Percentiles rank a stretch among this genome's conserved stretches.
These are phyloP conservation scores for Formicarius rufipectus DNA, from an alignment of 2,113 vertebrate genomes.

Conservation along the genomic window DNA sequence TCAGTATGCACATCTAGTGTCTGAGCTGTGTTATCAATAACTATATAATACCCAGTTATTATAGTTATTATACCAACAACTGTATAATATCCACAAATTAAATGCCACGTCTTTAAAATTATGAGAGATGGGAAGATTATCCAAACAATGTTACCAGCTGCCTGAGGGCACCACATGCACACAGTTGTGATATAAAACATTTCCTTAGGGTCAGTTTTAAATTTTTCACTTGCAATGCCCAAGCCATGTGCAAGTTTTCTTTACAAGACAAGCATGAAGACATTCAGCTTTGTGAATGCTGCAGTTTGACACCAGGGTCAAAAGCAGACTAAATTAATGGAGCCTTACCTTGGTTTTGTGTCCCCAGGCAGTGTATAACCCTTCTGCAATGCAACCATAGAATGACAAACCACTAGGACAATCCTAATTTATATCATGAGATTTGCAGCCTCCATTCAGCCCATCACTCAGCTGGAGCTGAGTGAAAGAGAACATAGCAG, in stretches of 20 bases:
- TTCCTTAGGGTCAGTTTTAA: not conserved
- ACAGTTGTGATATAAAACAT: not conserved
- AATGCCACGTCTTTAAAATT: not conserved
- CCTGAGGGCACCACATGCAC: not conserved
- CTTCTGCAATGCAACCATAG: not conserved
- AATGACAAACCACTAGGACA: not conserved
- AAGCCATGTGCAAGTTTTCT: not conserved
- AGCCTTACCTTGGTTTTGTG: not conserved
- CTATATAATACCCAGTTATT: not conserved
- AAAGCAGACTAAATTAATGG: not conserved
- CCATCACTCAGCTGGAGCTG: not conserved
- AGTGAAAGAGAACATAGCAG: not conserved
- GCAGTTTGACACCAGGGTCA: not conserved
- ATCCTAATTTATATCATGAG: not conserved
- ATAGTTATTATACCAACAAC: not conserved
- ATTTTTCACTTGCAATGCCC: not conserved
- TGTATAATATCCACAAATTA: not conserved
- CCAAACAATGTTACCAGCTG: not conserved
- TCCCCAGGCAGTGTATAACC: not conserved
- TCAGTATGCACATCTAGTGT: not conserved
- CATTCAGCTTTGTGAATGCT: not conserved
- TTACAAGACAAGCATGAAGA: not conserved
- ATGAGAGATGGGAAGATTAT: not conserved
- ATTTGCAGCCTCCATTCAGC: not conserved
- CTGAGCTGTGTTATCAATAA: not conserved